Evolutionary conservation across 2,888 invertebrate species (phyloP).

Genomic region (Drosophila subsilvestris): DNA sequence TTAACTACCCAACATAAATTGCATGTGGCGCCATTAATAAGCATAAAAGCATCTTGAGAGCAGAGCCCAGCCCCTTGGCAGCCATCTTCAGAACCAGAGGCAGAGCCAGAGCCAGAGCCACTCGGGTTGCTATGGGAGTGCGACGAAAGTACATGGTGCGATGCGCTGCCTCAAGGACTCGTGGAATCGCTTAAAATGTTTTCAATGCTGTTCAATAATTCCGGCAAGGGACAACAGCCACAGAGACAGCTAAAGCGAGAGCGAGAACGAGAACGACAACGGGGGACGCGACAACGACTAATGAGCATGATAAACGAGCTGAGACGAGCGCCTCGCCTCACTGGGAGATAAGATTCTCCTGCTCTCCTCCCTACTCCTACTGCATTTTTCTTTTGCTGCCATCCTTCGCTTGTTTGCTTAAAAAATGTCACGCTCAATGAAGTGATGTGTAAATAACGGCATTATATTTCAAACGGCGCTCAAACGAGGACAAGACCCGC

Average conservation of each 20-base stretch:
- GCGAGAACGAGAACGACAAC: conserved; percentile 15
- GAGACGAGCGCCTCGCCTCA: conserved; percentile 22
- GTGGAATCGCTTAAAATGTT: conserved; percentile 71
- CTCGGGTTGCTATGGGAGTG: not conserved
- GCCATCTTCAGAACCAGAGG: conserved; percentile 29
- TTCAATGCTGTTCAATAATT: conserved; percentile 81
- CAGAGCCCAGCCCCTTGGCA: conserved; percentile 4
- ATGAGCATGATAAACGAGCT: conserved; percentile 55
- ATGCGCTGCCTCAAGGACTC: conserved; percentile 34
- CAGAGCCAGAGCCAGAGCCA: not conserved
- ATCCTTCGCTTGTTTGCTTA: conserved; percentile 32
- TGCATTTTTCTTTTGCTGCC: no score
- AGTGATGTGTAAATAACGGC: conserved; percentile 73
- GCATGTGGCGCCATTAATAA: conserved; percentile 77
- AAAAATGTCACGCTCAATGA: conserved; percentile 50
- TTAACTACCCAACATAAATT: conserved; percentile 73
- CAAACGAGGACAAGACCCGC: conserved; percentile 22
- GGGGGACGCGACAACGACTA: conserved; percentile 43
- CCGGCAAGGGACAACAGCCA: conserved; percentile 60
- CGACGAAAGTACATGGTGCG: not conserved
- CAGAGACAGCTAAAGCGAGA: conserved; percentile 19
- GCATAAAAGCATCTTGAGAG: conserved; percentile 68
- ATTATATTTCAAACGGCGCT: conserved; percentile 52
- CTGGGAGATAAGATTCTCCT: conserved; percentile 25
- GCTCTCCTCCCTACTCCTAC: not conserved